Base-by-base conservation (phyloP, 2,113 vertebrate genomes). In the Sakesphorus luctuosus region DNA sequence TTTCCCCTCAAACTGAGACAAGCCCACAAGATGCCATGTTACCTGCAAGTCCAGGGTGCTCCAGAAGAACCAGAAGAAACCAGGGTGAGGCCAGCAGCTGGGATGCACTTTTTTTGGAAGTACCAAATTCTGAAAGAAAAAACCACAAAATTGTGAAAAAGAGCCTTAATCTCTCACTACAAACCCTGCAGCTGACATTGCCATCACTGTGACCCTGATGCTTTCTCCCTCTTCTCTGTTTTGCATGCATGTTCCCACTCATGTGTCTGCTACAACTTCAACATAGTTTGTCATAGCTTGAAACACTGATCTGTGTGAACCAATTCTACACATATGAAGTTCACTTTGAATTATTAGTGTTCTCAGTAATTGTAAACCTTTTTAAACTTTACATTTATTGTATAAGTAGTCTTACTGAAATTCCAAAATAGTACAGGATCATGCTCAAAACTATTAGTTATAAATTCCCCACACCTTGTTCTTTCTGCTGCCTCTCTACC, bases 121-220 rank as follows among this genome's bases (percentile, higher is more conserved):
- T 36, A 36, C 35, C 35, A 36, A 36, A 61, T 61, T 36, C 11
- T 61, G 35, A 61, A 61, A 61, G 23, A 16, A 61, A 33, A 23
- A 14, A 18, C 6, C 6, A 11, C 7, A 50, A 66, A 52, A 16
- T 3, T 2, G 3, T 38, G 18, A 38, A 44, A 81, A 62, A 18
- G 59, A 38, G 23, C 61, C 52, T 52, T 59, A 35, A 18, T 36
- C 5, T 74, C 18, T 67, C 33, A 7, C 8, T 28, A 5, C 5
- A 19, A 52, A 23, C 18, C 44, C 10, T 3, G 7, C 31, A 11
- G 7, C 23, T 26, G 19, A 9, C 13, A 11, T 18, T 81, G 50
- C 15, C 46, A 2, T 3, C 0, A 2, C 18, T 17, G 10, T 40
- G 12, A n/a, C 29, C 20, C 0, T 2, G 2, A 4, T 11, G 11